These are phyloP conservation scores for Hyalella azteca DNA, from an alignment of 2,888 invertebrate species.

Conservation along the genomic window DNA sequence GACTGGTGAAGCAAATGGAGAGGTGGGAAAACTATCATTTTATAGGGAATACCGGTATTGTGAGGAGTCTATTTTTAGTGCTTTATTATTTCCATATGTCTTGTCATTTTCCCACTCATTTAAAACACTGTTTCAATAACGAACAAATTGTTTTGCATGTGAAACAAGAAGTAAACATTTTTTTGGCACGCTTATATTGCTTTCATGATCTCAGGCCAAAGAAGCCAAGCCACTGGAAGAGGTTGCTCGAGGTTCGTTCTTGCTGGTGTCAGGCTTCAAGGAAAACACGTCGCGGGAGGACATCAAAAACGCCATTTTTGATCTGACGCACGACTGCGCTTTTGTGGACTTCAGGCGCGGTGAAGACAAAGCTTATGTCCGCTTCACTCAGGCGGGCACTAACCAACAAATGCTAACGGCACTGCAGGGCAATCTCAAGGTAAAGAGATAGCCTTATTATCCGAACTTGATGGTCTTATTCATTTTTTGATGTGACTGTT, in stretches of 20 bases:
- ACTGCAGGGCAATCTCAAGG: constrained; percentile 60
- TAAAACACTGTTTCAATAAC: too few relatives aligned
- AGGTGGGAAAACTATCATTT: constrained; percentile 45
- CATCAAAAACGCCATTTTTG: constrained; percentile 74
- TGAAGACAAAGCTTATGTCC: constrained; percentile 75
- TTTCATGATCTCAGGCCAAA: constrained; percentile 43
- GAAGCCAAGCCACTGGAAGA: constrained; percentile 62
- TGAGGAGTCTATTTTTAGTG: too few relatives aligned
- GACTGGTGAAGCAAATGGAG: constrained; percentile 60
- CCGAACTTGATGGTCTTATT: neutral
- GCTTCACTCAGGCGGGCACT: constrained; percentile 73
- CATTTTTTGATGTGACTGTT: neutral
- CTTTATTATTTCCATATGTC: too few relatives aligned
- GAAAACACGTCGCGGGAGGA: constrained; percentile 70
- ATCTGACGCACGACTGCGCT: constrained; percentile 64
- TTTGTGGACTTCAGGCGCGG: constrained; percentile 80
- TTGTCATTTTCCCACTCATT: too few relatives aligned
- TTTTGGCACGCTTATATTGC: too few relatives aligned
- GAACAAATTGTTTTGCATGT: too few relatives aligned
- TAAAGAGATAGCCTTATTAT: neutral
- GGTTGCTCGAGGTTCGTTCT: constrained; percentile 76
- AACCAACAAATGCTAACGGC: constrained; percentile 69
- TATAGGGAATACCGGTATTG: too few relatives aligned
- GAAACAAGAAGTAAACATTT: too few relatives aligned
- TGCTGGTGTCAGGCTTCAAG: constrained; percentile 73